Base-by-base conservation (phyloP, 1,140 invertebrate species). In the Pectinophora gossypiella region DNA sequence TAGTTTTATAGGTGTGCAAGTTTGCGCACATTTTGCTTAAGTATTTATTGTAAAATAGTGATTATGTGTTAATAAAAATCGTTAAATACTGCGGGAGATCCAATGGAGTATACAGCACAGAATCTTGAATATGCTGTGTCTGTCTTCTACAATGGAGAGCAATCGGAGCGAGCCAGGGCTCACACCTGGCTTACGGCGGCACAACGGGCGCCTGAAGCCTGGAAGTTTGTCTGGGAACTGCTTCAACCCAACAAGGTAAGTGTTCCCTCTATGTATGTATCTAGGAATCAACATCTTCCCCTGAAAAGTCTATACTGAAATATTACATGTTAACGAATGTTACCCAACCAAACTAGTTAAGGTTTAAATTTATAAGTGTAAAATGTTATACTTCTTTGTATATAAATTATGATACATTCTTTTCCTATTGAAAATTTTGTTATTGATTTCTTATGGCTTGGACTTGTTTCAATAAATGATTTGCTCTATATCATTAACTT, bases 161-260 rank as follows among this genome's bases (percentile, higher is more conserved):
- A 79, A 45, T 61, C 60, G 48, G 87, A 92, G 56, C 91, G 95
- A 72, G 91, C 92, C 16, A 92, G 95, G 58, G 93, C 94, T 56
- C 95, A 97, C 78, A 88, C 93, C 15, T 96, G 94, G 94, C 89
- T 97, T 20, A 93, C 94, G 38, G 89, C 91, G 51, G 94, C 94
- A 18, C 96, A 97, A 85, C 89, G 91, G 52, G 96, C 94, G 19
- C 90, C 91, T 7, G 92, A 96, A 82, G 96, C 96, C 20, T 98
- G 96, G 96, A 91, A 91, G 60, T 96, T 97, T 87, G 92, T 95
- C 0, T 97, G 96, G 96, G 91, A 95, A 51, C 88, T 98, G 16
- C 89, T 97, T 58, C 90, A 93, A 71, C 90, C 93, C 7, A 90
- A 91, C 49, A 95, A 96, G 89, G 95, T 92, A 64, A 36, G 12